Conservation (phyloP, 37 sponge, comb jelly and placozoan species). For the Axinella damicornis region DNA sequence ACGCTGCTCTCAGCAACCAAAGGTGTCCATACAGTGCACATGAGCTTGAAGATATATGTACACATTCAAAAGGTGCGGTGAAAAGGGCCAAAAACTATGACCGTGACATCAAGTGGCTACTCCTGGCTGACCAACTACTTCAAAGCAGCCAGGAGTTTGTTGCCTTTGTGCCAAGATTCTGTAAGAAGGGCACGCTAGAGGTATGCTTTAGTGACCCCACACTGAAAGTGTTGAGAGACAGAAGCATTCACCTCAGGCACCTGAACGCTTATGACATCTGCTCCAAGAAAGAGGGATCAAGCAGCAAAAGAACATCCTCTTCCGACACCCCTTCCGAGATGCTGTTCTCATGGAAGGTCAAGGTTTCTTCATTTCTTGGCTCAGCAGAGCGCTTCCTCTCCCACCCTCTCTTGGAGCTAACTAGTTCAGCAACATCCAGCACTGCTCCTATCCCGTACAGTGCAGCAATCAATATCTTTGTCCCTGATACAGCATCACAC, state of each 20-base stretch:
- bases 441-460: too few species aligned
- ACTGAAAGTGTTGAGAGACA: neutral
- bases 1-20: neutral
- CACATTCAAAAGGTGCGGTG: neutral
- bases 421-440: neutral
- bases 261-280: neutral
- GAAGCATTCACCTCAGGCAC: neutral
- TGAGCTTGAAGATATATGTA: slow-evolving; percentile 9
- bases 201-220: neutral
- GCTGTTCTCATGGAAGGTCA: slow-evolving; percentile 13
- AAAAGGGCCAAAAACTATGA: slow-evolving; percentile 40
- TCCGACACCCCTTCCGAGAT: neutral
- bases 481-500: neutral
- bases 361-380: neutral
- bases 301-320: neutral
- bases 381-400: neutral
- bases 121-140: neutral
- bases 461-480: neutral
- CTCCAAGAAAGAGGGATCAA: neutral
- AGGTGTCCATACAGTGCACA: neutral
- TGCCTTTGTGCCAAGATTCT: neutral
- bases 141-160: neutral
- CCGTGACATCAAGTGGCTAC: neutral
- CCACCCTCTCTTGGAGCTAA: neutral
- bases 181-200: neutral